Percentiles rank a stretch among this genome's conserved stretches.
Evolutionary conservation across 2,797 vertebrate genomes (phyloP).

Genomic region (Phrynocephalus forsythii): DNA sequence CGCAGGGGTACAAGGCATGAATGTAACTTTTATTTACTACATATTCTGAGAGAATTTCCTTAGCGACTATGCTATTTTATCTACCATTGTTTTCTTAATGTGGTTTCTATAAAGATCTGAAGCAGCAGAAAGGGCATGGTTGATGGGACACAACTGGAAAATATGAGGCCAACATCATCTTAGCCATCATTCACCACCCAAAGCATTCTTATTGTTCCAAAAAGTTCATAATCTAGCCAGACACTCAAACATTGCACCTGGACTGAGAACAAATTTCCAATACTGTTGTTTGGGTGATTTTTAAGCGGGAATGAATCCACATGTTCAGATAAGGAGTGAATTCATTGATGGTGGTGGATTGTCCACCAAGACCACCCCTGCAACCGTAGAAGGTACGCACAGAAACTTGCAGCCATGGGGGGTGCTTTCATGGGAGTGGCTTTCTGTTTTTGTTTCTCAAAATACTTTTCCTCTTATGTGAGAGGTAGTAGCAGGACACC

Average conservation of each 20-base stretch:
- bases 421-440: too few relatives aligned
- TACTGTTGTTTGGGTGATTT: neutral
- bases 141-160: neutral
- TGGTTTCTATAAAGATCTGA: neutral
- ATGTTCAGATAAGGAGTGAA: neutral
- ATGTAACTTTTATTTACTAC: slow-evolving; percentile 23
- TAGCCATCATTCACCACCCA: neutral
- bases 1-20: neutral
- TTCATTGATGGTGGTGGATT: neutral
- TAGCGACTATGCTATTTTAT: neutral
- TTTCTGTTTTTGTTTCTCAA: too few relatives aligned
- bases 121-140: neutral
- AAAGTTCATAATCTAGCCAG: neutral
- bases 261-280: neutral
- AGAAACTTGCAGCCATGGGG: neutral
- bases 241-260: neutral
- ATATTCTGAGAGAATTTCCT: neutral
- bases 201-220: neutral
- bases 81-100: slow-evolving; percentile 10
- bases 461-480: too few relatives aligned
- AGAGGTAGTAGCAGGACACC: too few relatives aligned
- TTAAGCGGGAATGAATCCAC: neutral
- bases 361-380: too few relatives aligned
- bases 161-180: neutral
- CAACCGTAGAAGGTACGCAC: neutral